phyloP scores from a whole-genome alignment of 2,113 vertebrate genomes.

The Neodontobutis hainanensis region DNA sequence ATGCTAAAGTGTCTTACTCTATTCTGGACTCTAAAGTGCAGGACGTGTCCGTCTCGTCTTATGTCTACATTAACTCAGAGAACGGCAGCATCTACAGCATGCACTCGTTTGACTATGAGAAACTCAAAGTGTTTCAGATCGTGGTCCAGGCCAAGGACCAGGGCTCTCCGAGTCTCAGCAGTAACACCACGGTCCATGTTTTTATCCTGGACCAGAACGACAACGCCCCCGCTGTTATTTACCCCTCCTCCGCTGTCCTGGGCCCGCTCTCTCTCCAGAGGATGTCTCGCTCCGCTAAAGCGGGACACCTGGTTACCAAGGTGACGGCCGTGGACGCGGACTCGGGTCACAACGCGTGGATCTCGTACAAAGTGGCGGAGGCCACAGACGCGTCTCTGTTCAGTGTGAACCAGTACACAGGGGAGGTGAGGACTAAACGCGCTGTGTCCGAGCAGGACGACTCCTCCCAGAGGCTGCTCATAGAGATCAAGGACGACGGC shows the following conservation, averaged over 20 bases:
- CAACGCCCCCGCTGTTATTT: slow-evolving; percentile 78
- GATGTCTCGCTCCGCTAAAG: slow-evolving; percentile 75
- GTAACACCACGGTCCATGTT: slow-evolving; percentile 77
- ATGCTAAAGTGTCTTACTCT: slow-evolving; percentile 81
- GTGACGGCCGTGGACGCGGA: slow-evolving; percentile 83
- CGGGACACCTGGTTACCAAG: slow-evolving; percentile 81
- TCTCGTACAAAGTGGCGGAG: slow-evolving; percentile 79
- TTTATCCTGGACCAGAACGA: slow-evolving; percentile 83
- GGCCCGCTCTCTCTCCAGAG: slow-evolving; percentile 75
- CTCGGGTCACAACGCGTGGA: slow-evolving; percentile 83
- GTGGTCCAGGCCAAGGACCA: slow-evolving; percentile 81
- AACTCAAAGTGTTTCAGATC: slow-evolving; percentile 82
- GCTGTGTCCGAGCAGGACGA: slow-evolving; percentile 74
- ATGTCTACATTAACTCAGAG: slow-evolving; percentile 82
- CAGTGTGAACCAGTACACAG: slow-evolving; percentile 75
- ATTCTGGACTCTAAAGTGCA: slow-evolving; percentile 77
- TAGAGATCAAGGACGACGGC: slow-evolving; percentile 79
- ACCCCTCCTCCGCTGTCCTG: slow-evolving; percentile 68
- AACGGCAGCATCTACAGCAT: slow-evolving; percentile 82
- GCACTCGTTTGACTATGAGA: slow-evolving; percentile 83
- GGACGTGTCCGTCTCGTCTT: slow-evolving; percentile 78
- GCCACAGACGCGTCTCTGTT: slow-evolving; percentile 77
- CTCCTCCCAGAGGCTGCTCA: slow-evolving; percentile 77
- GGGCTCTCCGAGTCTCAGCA: slow-evolving; percentile 74
- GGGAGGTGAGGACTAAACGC: slow-evolving; percentile 80